These are phyloP conservation scores for Anabacerthia variegaticeps DNA, from an alignment of 2,797 vertebrate species.

Conservation along the genomic window DNA sequence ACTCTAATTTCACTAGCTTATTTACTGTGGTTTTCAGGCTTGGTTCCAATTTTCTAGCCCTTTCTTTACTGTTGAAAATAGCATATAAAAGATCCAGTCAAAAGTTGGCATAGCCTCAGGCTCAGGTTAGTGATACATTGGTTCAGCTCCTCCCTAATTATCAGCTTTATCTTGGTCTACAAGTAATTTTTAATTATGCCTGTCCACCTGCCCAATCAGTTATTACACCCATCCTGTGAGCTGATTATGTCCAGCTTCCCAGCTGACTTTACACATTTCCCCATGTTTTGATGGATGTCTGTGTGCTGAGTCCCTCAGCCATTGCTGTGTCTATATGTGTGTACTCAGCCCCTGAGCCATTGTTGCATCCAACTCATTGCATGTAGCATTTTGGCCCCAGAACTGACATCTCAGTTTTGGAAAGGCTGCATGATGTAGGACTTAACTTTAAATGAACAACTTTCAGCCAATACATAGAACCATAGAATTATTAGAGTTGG, in stretches of 20 bases:
- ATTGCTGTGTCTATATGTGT: fast-evolving
- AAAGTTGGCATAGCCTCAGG: neutral
- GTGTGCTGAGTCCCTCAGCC: neutral
- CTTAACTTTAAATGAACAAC: neutral
- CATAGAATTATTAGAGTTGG: neutral
- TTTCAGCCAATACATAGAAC: neutral
- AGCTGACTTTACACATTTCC: neutral
- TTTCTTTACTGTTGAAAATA: neutral
- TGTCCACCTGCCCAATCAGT: neutral
- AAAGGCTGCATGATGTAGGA: neutral
- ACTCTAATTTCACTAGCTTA: neutral
- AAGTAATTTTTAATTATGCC: neutral
- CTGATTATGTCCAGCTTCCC: neutral
- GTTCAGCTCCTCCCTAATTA: neutral
- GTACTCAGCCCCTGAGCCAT: neutral
- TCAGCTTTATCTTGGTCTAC: neutral
- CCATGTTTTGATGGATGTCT: neutral
- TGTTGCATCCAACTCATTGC: neutral
- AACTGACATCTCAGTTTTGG: neutral
- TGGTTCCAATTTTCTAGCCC: neutral
- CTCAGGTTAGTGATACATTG: neutral
- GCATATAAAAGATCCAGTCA: neutral
- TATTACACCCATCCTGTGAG: neutral
- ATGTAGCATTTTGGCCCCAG: too few species aligned
- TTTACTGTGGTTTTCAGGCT: neutral